Percentiles rank a stretch among this genome's conserved stretches.
Evolutionary conservation across 2,113 vertebrate species (phyloP).

Genomic region (Xiphorhynchus elegans): DNA sequence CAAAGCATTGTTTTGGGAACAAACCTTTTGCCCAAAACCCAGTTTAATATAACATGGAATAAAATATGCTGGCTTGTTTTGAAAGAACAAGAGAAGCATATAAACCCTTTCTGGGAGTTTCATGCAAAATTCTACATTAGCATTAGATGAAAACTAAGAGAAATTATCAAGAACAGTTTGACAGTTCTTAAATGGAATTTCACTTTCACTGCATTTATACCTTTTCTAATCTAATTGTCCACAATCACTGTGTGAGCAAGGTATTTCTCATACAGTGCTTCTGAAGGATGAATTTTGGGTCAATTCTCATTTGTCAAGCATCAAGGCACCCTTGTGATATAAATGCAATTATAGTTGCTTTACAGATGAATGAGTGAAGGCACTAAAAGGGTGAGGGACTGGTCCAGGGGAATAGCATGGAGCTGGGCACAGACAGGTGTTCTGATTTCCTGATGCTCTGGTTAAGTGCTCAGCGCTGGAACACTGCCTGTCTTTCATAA

Average conservation of each 20-base stretch:
- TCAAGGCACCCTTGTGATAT: constrained; percentile 56
- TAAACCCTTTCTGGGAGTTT: neutral
- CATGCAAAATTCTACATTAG: neutral
- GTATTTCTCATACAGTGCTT: constrained; percentile 12
- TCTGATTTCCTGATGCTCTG: constrained; percentile 55
- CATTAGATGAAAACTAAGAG: constrained; percentile 39
- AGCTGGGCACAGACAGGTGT: constrained; percentile 50
- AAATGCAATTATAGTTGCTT: constrained; percentile 52
- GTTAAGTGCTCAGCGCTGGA: constrained; percentile 23
- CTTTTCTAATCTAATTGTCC: constrained; percentile 53
- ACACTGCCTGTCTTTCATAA: constrained; percentile 49
- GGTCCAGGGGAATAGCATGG: neutral
- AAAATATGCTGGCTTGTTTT: neutral
- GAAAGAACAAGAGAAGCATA: neutral
- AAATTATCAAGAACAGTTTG: constrained; percentile 53
- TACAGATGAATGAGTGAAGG: constrained; percentile 62
- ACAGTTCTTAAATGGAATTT: constrained; percentile 63
- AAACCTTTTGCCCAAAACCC: neutral
- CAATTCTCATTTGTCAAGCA: constrained; percentile 66
- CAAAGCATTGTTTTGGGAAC: neutral
- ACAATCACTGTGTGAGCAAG: neutral
- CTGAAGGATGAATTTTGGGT: constrained; percentile 56
- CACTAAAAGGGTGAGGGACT: constrained; percentile 51
- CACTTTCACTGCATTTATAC: constrained; percentile 26
- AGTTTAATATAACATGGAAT: neutral